Conservation (phyloP, 2,113 vertebrate species). For the Phodopus roborovskii region DNA sequence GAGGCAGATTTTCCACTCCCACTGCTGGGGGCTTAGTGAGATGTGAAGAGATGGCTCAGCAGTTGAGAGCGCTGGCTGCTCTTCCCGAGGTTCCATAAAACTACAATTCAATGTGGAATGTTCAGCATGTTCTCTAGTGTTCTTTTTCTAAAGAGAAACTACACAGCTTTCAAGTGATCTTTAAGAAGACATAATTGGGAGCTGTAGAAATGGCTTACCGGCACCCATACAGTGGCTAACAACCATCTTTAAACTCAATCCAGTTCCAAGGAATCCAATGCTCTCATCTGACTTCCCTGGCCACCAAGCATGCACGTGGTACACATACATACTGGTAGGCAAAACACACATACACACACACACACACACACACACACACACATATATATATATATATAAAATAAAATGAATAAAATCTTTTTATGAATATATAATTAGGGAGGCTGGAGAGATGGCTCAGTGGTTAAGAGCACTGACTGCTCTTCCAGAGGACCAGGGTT, state of each 20-base stretch:
- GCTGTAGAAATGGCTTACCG: background rate
- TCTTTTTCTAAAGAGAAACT: slow-evolving; percentile 25
- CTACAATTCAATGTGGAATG: background rate
- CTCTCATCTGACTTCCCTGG: background rate
- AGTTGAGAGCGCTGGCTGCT: background rate
- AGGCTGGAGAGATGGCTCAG: no score
- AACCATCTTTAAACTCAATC: background rate
- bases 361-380: background rate
- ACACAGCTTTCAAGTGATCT: background rate
- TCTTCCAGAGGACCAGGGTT: no score
- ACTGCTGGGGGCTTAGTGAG: background rate
- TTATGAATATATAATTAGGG: background rate
- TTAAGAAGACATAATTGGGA: background rate
- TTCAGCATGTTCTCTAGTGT: background rate
- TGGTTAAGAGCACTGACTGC: no score
- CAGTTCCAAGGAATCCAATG: background rate
- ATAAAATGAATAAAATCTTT: background rate
- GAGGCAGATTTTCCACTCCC: background rate
- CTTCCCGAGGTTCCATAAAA: background rate
- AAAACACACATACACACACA: background rate
- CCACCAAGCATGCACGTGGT: background rate
- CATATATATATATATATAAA: background rate
- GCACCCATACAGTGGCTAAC: background rate
- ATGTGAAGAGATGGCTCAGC: background rate
- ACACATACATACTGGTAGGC: no score